A percentile compares a stretch with the other conserved stretches of the same genome.
Conservation (phyloP, 23 tunicate species). For the Botrylloides violaceus region DNA sequence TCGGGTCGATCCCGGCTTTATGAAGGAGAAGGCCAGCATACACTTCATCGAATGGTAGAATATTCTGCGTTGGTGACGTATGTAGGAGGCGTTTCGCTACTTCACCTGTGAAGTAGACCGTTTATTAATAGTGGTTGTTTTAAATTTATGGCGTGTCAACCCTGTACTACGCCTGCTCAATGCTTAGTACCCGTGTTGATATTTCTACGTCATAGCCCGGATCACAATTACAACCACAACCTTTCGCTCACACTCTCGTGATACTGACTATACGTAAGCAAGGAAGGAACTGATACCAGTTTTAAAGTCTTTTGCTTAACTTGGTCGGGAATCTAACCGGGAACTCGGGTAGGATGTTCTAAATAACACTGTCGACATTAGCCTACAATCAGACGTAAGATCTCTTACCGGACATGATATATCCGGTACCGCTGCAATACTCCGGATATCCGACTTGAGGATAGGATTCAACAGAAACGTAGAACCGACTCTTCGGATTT, state of each 20-base stretch:
- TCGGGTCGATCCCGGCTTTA: slow-evolving; percentile 19
- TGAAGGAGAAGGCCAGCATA: slow-evolving; percentile 38
- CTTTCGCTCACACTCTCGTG: no score
- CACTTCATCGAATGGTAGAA: slow-evolving; percentile 64
- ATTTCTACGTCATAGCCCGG: no score
- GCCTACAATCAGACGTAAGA: not conserved
- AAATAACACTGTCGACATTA: not conserved
- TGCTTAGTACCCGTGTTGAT: no score
- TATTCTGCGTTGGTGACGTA: not conserved
- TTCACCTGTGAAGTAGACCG: slow-evolving; percentile 48
- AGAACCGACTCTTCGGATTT: slow-evolving; percentile 42
- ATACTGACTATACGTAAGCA: no score
- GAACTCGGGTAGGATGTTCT: no score
- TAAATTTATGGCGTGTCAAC: no score
- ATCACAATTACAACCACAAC: no score
- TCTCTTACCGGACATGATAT: slow-evolving; percentile 61
- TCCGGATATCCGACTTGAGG: slow-evolving; percentile 39
- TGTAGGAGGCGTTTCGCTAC: slow-evolving; percentile 15
- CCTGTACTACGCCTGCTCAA: no score
- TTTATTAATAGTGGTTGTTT: no score
- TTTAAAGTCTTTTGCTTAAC: no score
- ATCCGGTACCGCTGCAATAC: slow-evolving; percentile 44
- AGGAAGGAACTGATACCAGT: no score
- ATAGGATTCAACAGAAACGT: slow-evolving; percentile 36
- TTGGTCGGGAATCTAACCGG: no score